These are phyloP conservation scores for Axinella damicornis DNA, from an alignment of 37 sponge, comb jelly and placozoan genomes.

Conservation along the genomic window DNA sequence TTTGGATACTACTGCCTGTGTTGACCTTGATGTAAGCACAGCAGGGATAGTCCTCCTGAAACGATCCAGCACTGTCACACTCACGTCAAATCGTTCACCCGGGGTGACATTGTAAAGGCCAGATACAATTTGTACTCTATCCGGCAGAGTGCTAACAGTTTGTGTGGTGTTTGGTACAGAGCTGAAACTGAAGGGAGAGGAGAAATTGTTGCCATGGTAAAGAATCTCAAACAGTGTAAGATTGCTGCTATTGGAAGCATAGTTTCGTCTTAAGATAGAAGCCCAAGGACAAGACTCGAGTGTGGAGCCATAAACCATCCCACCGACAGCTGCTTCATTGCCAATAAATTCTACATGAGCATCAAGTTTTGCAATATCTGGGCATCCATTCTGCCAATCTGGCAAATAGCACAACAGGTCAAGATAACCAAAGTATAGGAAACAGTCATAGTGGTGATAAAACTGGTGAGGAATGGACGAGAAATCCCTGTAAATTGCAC, in stretches of 20 bases:
- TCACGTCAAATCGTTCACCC: constrained; percentile 23
- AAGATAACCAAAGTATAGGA: constrained; percentile 43
- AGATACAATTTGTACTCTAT: background rate
- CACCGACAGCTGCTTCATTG: constrained; percentile 30
- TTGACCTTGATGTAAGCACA: constrained; percentile 30
- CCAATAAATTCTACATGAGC: constrained; percentile 2
- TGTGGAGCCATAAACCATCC: constrained; percentile 41
- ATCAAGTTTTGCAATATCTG: background rate
- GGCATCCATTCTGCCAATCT: background rate
- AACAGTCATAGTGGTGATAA: constrained; percentile 25
- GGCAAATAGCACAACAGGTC: background rate
- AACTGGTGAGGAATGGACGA: background rate
- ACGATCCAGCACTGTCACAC: constrained; percentile 13
- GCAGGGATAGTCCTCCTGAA: background rate
- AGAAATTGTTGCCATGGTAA: background rate
- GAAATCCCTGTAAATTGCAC: constrained; percentile 37
- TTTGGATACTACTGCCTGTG: background rate
- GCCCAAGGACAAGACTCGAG: constrained; percentile 54
- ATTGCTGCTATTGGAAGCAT: too few species aligned
- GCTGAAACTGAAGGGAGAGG: constrained; percentile 17
- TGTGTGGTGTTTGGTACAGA: background rate
- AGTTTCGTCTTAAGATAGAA: too few species aligned
- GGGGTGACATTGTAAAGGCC: background rate
- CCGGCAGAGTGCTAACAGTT: constrained; percentile 8
- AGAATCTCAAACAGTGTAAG: too few species aligned